Evolutionary conservation across 2,888 invertebrate genomes (phyloP).

Genomic region (Drosophila mettleri): DNA sequence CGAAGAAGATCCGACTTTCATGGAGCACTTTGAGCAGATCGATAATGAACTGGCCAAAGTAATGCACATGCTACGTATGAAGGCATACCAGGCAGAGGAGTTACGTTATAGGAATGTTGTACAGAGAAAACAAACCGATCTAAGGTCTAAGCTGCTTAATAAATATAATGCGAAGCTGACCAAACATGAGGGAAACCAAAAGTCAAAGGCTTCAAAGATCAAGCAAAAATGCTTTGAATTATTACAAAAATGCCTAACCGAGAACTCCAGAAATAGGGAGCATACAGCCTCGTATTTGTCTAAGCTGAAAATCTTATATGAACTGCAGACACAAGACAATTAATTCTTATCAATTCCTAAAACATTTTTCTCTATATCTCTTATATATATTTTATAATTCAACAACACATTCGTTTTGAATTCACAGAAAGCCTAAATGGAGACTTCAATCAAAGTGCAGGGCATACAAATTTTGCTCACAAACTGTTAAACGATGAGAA

Average conservation of each 20-base stretch:
- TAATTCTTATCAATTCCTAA: constrained; percentile 8
- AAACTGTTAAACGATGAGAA: constrained; percentile 68
- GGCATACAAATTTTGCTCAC: constrained; percentile 40
- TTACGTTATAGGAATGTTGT: constrained; percentile 2
- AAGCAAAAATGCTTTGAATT: constrained; percentile 50
- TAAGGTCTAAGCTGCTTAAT: constrained; percentile 12
- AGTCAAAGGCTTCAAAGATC: constrained; percentile 3
- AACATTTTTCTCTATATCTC: not conserved
- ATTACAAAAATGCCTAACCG: constrained; percentile 27
- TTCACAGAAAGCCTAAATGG: constrained; percentile 72
- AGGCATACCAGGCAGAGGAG: constrained; percentile 12
- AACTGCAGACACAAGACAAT: constrained; percentile 18
- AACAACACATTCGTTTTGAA: constrained; percentile 4
- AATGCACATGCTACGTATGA: constrained; percentile 21
- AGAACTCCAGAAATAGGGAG: not conserved
- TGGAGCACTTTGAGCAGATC: constrained; percentile 18
- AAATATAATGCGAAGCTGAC: constrained; percentile 44
- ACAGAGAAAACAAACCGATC: constrained; percentile 27
- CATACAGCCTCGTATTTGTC: constrained; percentile 33
- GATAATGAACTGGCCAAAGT: constrained; percentile 40
- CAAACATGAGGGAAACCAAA: constrained; percentile 14
- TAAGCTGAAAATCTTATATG: constrained; percentile 41
- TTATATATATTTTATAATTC: constrained; percentile 20
- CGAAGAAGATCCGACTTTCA: constrained; percentile 38
- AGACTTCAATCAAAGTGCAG: constrained; percentile 46